phyloP scores from a whole-genome alignment of 1,140 invertebrate genomes.

The Caenorhabditis brenneri region DNA sequence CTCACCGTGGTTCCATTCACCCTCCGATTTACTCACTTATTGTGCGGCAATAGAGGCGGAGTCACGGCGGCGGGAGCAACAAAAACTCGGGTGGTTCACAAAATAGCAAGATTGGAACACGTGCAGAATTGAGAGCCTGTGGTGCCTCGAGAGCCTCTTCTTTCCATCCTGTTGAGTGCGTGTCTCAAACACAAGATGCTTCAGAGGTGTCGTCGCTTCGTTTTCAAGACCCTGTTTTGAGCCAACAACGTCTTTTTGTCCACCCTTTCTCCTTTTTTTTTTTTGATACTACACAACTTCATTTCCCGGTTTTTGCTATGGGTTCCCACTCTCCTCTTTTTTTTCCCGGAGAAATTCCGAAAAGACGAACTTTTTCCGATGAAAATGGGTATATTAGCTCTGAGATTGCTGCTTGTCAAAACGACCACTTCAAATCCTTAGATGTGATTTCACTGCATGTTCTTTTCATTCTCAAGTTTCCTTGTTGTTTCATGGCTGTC shows the following conservation, averaged over 20 bases:
- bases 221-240: conserved; percentile 6
- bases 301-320: background rate
- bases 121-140: conserved; percentile 21
- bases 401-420: background rate
- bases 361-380: background rate
- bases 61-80: background rate
- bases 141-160: conserved; percentile 20
- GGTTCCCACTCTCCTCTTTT: background rate
- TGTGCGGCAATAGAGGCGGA: background rate
- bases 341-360: background rate
- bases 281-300: conserved; percentile 37
- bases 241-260: background rate
- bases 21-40: background rate
- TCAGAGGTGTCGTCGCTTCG: conserved; percentile 32
- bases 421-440: background rate
- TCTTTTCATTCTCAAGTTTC: background rate
- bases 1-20: background rate
- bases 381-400: background rate
- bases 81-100: conserved; percentile 18
- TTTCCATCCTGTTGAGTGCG: background rate
- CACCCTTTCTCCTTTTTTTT: background rate
- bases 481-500: background rate
- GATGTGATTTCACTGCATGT: background rate
- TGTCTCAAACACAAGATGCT: conserved; percentile 37
- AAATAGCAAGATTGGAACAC: conserved; percentile 38